phyloP scores from a whole-genome alignment of 2,797 vertebrate species.

The Pangasius larnaudii region DNA sequence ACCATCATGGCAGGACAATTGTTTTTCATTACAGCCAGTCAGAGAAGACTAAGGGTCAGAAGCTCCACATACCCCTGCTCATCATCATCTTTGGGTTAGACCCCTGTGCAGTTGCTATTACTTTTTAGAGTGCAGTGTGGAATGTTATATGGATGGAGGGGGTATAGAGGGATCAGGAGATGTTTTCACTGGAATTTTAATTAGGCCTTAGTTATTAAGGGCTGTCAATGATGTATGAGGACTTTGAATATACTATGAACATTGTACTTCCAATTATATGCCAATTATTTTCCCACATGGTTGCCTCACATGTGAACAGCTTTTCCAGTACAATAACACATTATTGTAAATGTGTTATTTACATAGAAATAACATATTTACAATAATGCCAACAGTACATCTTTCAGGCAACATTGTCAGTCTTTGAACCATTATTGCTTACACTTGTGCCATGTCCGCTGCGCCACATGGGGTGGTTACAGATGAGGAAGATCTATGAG shows the following conservation, averaged over 20 bases:
- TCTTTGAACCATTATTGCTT: background rate
- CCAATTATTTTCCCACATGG: background rate
- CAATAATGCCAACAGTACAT: background rate
- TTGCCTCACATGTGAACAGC: background rate
- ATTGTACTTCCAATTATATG: background rate
- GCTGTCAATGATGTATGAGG: constrained; percentile 14
- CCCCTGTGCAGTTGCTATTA: background rate
- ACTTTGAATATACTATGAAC: constrained; percentile 1
- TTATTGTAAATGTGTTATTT: too few species aligned
- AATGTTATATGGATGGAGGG: background rate
- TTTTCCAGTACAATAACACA: background rate
- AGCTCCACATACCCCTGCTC: constrained; percentile 44
- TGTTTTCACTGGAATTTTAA: background rate
- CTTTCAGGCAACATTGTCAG: background rate
- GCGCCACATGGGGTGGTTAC: background rate
- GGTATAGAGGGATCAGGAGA: background rate
- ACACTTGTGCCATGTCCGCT: background rate
- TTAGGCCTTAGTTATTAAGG: background rate
- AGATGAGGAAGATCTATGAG: constrained; percentile 14
- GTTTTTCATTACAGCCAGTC: constrained; percentile 57
- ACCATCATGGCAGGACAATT: constrained; percentile 56
- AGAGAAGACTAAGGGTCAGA: constrained; percentile 44
- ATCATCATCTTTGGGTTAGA: constrained; percentile 31
- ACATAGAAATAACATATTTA: background rate
- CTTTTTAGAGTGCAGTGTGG: background rate